phyloP scores from a whole-genome alignment of 2,113 vertebrate genomes.

The Amphiprion percula region DNA sequence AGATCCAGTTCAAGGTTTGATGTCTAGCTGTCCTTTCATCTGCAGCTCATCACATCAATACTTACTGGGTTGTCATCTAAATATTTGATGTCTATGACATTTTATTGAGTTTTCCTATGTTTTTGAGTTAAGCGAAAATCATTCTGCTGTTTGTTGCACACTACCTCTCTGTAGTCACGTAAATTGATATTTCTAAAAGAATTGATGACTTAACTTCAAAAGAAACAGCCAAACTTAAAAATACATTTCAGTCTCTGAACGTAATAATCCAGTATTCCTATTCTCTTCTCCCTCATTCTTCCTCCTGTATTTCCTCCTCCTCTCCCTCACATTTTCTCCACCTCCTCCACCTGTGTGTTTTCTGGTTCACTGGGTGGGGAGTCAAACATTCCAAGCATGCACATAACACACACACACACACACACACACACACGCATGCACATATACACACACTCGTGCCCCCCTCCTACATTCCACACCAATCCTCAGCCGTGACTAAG shows the following conservation, averaged over 20 bases:
- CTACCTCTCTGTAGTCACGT: not conserved
- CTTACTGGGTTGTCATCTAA: not conserved
- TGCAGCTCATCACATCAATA: not conserved
- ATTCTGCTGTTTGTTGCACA: not conserved
- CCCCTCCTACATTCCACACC: constrained; percentile 82
- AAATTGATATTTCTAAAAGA: too few species aligned
- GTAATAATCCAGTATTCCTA: not conserved
- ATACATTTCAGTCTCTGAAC: not conserved
- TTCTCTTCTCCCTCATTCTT: not conserved
- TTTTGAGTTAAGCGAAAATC: not conserved
- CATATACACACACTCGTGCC: constrained; percentile 31
- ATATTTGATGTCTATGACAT: not conserved
- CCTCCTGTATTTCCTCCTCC: constrained; percentile 31
- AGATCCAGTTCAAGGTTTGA: too few species aligned
- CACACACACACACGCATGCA: not conserved
- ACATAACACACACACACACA: constrained; percentile 7
- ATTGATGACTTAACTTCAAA: too few species aligned
- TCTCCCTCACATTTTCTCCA: constrained; percentile 28
- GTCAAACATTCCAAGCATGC: constrained; percentile 75
- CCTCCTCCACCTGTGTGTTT: constrained; percentile 72
- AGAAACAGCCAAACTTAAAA: too few species aligned
- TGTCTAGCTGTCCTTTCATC: not conserved
- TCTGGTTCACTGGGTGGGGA: constrained; percentile 76
- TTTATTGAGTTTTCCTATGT: not conserved
- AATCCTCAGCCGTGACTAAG: constrained; percentile 85